Base-by-base conservation (phyloP, 2,888 invertebrate genomes). In the Cristatella mucedo region DNA sequence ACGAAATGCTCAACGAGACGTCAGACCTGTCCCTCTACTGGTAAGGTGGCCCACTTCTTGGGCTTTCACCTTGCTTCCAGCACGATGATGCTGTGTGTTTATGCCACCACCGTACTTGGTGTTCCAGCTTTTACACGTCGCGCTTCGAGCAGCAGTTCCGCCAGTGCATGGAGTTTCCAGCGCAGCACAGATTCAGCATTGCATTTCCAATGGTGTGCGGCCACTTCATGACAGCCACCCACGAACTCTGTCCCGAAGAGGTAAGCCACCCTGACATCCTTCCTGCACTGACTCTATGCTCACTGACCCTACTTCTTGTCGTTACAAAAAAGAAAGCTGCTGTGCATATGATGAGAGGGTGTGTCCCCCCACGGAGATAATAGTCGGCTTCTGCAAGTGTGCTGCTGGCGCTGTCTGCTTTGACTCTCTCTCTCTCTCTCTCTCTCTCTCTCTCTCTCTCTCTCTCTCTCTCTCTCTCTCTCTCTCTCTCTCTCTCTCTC, bases 91-190 rank as follows among this genome's bases (percentile, higher is more conserved):
- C 11, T 11, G 26, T 11, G 11, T 26, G n/a, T 11, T 26, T 11
- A 11, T 26, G 26, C 26, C 11, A 16, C 32, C 3, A 11, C 13
- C 24, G 20, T 38, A 20, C 37, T 36, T 43, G 46, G 31, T 33
- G 37, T 51, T 51, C 20, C 54, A 73, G 73, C 64, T 95, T 95
- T 61, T 93, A 91, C 66, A 89, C 80, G 56, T 81, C 84, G 69
- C 83, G 87, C 63, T 93, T 95, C 68, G 89, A 95, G 65, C 87
- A 84, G 56, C 93, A 95, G 66, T 95, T 97, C 63, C 89, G 89
- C 58, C 86, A 89, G 84, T 95, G 95, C 67, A 71, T 99, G 50
- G 93, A 95, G 65, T 91, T 97, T 61, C 95, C 97, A 21, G 91
- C 93, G 18, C 97, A 99, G 68, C 63, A 63, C 43, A 21, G 36